Evolutionary conservation across 2,888 invertebrate species (phyloP).

Genomic region (Spodoptera picta): DNA sequence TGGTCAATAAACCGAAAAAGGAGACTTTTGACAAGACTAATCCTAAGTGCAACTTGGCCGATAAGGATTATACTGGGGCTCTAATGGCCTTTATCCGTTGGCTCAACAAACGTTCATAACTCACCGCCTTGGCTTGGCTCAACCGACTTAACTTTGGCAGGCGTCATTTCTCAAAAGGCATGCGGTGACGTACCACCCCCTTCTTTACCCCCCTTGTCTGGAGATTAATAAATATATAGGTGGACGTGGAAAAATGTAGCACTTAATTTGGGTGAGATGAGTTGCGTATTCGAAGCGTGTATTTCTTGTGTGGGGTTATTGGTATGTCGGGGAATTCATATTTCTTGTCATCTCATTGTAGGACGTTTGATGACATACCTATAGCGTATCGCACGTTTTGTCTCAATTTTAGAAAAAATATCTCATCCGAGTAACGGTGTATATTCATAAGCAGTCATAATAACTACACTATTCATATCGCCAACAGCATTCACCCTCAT

Average conservation of each 20-base stretch:
- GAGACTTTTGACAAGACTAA: constrained; percentile 86
- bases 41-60: constrained; percentile 88
- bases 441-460: too few relatives aligned
- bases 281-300: constrained; percentile 75
- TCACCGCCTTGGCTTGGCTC: constrained; percentile 85
- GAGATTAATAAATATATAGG: constrained; percentile 88
- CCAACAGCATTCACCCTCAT: constrained; percentile 12
- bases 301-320: constrained; percentile 65
- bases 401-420: too few relatives aligned
- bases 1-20: constrained; percentile 82
- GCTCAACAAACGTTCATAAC: constrained; percentile 87
- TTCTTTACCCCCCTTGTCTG: constrained; percentile 58
- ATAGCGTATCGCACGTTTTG: not conserved
- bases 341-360: constrained; percentile 46
- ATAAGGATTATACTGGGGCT: constrained; percentile 86
- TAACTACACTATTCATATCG: not conserved
- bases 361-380: constrained; percentile 2
- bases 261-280: constrained; percentile 84
- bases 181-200: constrained; percentile 80
- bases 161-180: constrained; percentile 88
- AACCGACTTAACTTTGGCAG: constrained; percentile 89
- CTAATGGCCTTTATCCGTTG: constrained; percentile 87
- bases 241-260: constrained; percentile 86
- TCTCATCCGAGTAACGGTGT: too few relatives aligned
- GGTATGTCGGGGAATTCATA: constrained; percentile 52